A percentile compares a stretch with the other conserved stretches of the same genome.
phyloP scores from a whole-genome alignment of 2,797 vertebrate genomes.

The Phrynocephalus guinanensis region DNA sequence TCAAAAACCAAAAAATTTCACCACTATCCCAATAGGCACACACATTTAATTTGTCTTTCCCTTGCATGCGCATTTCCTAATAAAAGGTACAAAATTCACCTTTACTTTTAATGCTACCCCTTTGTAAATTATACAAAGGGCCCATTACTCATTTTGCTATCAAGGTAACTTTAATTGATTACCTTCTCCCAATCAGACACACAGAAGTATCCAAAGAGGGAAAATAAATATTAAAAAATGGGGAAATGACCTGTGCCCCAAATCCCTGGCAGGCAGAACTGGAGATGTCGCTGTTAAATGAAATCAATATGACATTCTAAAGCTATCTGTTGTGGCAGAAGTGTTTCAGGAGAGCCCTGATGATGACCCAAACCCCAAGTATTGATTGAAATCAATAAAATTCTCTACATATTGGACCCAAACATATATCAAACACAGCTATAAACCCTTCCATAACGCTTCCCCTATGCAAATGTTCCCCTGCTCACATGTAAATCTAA shows the following conservation, averaged over 20 bases:
- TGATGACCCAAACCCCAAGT: background rate
- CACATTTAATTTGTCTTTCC: conserved; percentile 28
- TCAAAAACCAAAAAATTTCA: conserved; percentile 14
- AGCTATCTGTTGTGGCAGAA: background rate
- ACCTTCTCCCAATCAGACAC: conserved; percentile 67
- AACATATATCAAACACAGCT: too few relatives aligned
- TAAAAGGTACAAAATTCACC: conserved; percentile 39
- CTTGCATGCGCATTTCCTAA: conserved; percentile 38
- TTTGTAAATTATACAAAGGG: conserved; percentile 35
- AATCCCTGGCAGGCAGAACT: background rate
- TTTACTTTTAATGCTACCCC: conserved; percentile 37
- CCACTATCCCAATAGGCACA: conserved; percentile 5
- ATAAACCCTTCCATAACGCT: too few relatives aligned
- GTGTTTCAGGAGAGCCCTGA: background rate
- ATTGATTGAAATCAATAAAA: background rate
- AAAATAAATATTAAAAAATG: background rate
- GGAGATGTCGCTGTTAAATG: background rate
- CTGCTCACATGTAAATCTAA: too few relatives aligned
- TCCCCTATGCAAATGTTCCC: too few relatives aligned
- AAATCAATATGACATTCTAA: too few relatives aligned
- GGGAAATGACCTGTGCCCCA: background rate
- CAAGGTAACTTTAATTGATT: conserved; percentile 57
- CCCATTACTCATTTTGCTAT: conserved; percentile 40
- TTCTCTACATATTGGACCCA: background rate
- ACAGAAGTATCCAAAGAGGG: conserved; percentile 44